Base-by-base conservation (phyloP, 2,797 vertebrate genomes). In the Falco novaeseelandiae region DNA sequence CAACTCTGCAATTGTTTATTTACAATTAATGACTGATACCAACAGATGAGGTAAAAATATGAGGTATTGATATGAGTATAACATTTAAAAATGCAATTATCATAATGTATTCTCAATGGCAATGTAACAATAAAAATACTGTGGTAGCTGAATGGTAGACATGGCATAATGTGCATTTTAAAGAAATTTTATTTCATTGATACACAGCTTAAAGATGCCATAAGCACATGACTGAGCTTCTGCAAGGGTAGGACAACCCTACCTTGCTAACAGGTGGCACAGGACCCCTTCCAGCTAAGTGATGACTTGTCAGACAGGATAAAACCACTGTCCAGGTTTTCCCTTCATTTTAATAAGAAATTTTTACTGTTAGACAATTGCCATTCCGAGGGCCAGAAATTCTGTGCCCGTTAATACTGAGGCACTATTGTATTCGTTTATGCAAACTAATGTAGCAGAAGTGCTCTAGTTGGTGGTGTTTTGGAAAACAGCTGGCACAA, bases 41-140 rank as follows among this genome's bases (percentile, higher is more conserved):
- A 97, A 97, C 95, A 98, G 95, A 95, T 95, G 98, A 98, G 98
- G 98, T 98, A 98, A 98, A 98, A 98, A 98, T 97, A 98, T 98
- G 98, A 98, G 98, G 98, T 98, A 98, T 97, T 98, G 98, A 97
- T 97, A 97, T 77, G 96, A 94, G 57, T 97, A 98, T 96, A 98
- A 97, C 97, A 97, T 97, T 96, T 97, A 94, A 98, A 97, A 97
- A 98, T 94, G 95, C 42, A 97, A 74, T 90, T 82, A 93, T 89
- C 76, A 81, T 98, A 97, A 88, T 72, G 96, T 97, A 97, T 97
- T 97, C 96, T 96, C 96, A 97, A 95, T 91, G 96, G 95, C 93
- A 96, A 96, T 88, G 95, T 97, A 98, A 98, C 95, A 93, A 94
- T 96, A 92, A 96, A 95, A 98, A 97, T 96, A 98, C 97, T 97